A percentile compares a stretch with the other conserved stretches of the same genome.
Evolutionary conservation across 2,888 invertebrate genomes (phyloP).

Genomic region (Julus scanicus): DNA sequence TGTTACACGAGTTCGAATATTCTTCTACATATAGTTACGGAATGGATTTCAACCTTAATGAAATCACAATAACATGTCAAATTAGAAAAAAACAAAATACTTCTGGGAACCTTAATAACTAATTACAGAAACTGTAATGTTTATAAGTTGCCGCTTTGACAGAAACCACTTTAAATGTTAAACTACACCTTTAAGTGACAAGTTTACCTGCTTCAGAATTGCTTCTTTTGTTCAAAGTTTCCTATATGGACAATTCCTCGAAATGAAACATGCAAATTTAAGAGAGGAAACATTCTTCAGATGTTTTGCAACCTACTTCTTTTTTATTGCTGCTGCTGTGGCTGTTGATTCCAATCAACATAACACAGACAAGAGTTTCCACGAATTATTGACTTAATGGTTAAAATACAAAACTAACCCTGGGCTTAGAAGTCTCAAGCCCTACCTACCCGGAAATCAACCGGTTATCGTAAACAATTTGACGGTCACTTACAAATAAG

Average conservation of each 20-base stretch:
- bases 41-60: too few relatives aligned
- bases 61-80: too few relatives aligned
- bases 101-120: too few relatives aligned
- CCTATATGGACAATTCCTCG: background rate
- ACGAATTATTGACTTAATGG: slow-evolving; percentile 22
- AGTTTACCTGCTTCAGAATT: background rate
- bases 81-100: too few relatives aligned
- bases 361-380: background rate
- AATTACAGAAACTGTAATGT: too few relatives aligned
- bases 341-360: background rate
- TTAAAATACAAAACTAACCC: background rate
- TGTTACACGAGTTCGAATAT: too few relatives aligned
- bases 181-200: too few relatives aligned
- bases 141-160: background rate
- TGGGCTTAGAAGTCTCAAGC: background rate
- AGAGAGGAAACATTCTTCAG: background rate
- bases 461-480: background rate
- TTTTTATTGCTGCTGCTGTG: background rate
- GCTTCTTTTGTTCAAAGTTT: background rate
- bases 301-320: background rate
- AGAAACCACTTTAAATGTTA: too few relatives aligned
- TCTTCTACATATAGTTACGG: too few relatives aligned
- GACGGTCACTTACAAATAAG: background rate
- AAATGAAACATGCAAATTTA: background rate
- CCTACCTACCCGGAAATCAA: slow-evolving; percentile 21